Percentiles rank a stretch among this genome's conserved stretches.
Conservation (phyloP, 2,113 vertebrate species). For the Nyctereutes procyonoides region DNA sequence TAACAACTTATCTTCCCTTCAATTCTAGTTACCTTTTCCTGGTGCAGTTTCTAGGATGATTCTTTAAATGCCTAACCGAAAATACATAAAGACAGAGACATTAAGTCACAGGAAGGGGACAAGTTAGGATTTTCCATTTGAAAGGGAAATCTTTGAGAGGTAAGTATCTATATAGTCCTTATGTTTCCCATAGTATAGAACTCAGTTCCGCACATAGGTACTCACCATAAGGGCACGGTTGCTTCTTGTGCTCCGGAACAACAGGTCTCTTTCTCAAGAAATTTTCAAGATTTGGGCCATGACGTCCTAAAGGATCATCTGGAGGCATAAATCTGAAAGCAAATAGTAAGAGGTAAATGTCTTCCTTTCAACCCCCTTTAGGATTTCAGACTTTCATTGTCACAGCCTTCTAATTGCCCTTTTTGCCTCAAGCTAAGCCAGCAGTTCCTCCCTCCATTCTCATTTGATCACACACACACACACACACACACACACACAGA, state of each 20-base stretch:
- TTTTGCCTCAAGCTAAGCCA: not conserved
- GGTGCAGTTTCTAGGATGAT: slow-evolving; percentile 9
- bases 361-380: not conserved
- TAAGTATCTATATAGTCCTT: slow-evolving; percentile 50
- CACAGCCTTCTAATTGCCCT: slow-evolving; percentile 22
- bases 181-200: slow-evolving; percentile 30
- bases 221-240: slow-evolving; percentile 99
- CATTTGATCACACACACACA: not conserved
- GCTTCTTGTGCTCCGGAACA: slow-evolving; percentile 98
- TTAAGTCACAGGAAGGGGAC: slow-evolving; percentile 47
- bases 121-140: slow-evolving; percentile 37
- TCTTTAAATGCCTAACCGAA: slow-evolving; percentile 44
- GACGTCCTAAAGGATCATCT: slow-evolving; percentile 97
- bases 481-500: not conserved
- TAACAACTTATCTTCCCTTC: slow-evolving; percentile 41
- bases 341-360: slow-evolving; percentile 38
- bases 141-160: slow-evolving; percentile 46
- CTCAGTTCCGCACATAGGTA: slow-evolving; percentile 58
- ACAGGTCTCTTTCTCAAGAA: slow-evolving; percentile 97
- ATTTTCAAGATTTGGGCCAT: slow-evolving; percentile 98
- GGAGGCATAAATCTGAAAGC: slow-evolving; percentile 97
- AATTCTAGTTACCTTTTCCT: slow-evolving; percentile 16
- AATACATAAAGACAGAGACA: slow-evolving; percentile 52
- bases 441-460: not conserved
- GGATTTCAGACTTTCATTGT: not conserved